Evolutionary conservation across 2,797 vertebrate species (phyloP).

Genomic region (Chelon auratus): DNA sequence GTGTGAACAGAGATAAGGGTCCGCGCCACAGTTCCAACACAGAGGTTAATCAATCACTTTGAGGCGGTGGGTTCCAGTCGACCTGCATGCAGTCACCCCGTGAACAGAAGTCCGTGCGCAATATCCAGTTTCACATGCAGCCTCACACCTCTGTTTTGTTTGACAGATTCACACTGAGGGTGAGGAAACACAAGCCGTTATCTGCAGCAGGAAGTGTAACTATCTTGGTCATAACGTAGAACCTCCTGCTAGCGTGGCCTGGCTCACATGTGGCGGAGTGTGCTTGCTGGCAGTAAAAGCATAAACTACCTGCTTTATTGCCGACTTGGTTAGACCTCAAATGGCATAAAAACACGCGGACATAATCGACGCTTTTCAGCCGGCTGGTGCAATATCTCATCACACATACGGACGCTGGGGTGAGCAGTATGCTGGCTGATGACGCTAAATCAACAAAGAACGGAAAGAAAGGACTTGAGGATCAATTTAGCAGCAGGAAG

Average conservation of each 20-base stretch:
- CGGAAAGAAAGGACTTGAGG: background rate
- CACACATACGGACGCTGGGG: background rate
- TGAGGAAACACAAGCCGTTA: conserved; percentile 68
- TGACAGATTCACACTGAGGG: conserved; percentile 60
- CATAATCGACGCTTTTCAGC: background rate
- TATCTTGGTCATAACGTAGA: conserved; percentile 55
- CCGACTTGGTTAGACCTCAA: background rate
- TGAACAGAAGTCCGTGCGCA: conserved; percentile 32
- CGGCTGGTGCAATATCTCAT: background rate
- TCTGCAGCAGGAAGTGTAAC: conserved; percentile 74
- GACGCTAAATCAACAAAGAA: background rate
- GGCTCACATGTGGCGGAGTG: conserved; percentile 15
- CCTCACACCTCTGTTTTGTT: conserved; percentile 53
- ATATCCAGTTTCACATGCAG: conserved; percentile 70
- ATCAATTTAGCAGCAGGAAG: no score
- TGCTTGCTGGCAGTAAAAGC: background rate
- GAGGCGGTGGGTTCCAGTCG: conserved; percentile 37
- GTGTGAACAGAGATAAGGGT: conserved; percentile 58
- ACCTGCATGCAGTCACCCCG: conserved; percentile 42
- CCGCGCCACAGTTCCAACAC: conserved; percentile 31
- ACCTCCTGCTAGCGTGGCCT: conserved; percentile 36
- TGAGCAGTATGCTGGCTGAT: background rate
- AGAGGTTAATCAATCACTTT: conserved; percentile 77
- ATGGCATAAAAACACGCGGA: background rate
- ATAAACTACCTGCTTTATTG: background rate